Evolutionary conservation across 37 sponge, comb jelly and placozoan species (phyloP).

Genomic region (Dysidea cf. avara): DNA sequence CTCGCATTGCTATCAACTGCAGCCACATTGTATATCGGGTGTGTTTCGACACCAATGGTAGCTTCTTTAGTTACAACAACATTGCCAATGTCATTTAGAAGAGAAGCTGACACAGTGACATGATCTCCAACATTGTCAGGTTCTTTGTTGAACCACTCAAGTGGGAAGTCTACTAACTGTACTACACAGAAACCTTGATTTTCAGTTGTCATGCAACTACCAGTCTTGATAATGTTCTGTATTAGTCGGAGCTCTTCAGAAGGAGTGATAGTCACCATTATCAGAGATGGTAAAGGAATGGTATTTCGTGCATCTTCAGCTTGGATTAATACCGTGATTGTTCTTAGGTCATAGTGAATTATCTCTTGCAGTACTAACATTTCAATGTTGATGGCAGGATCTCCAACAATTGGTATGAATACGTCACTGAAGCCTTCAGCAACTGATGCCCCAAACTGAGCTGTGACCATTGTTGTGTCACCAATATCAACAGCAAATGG

Average conservation of each 20-base stretch:
- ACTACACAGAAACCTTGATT: constrained; percentile 47
- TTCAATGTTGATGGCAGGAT: constrained; percentile 2
- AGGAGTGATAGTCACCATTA: constrained; percentile 20
- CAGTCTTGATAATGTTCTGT: background rate
- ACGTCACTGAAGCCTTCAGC: constrained; percentile 4
- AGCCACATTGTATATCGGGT: background rate
- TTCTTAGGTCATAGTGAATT: constrained; percentile 18
- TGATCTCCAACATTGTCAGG: background rate
- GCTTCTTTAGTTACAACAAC: background rate
- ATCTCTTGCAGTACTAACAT: constrained; percentile 23
- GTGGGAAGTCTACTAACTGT: constrained; percentile 20
- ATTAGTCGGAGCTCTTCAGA: background rate
- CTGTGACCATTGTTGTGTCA: constrained; percentile 7
- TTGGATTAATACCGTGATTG: constrained; percentile 41
- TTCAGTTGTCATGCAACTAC: constrained; percentile 24
- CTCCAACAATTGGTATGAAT: constrained; percentile 16
- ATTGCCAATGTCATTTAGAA: background rate
- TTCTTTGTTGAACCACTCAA: constrained; percentile 51
- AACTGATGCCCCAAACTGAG: constrained; percentile 17
- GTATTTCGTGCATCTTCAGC: constrained; percentile 28
- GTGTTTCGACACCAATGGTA: background rate
- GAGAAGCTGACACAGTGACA: constrained; percentile 19
- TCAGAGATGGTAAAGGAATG: constrained; percentile 18
- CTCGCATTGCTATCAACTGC: too few species aligned
- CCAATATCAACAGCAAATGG: constrained; percentile 37